phyloP scores from a whole-genome alignment of 2,113 vertebrate species.

The Nothobranchius furzeri region DNA sequence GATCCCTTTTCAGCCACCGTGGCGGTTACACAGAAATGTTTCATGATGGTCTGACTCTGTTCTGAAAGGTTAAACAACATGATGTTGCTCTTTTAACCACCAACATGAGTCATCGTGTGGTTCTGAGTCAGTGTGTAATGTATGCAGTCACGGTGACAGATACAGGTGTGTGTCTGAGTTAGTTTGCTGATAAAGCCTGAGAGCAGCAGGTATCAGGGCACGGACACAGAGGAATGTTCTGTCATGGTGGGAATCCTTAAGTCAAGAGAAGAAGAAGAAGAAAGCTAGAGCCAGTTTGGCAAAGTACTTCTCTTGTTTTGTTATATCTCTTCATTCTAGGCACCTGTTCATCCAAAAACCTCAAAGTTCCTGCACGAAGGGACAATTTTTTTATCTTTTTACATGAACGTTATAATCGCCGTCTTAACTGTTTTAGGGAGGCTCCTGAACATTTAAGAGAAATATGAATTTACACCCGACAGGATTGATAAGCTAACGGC shows the following conservation, averaged over 20 bases:
- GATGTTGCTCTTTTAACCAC: background rate
- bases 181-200: background rate
- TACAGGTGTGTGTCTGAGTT: background rate
- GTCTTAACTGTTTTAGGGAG: too few species aligned
- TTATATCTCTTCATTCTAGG: background rate
- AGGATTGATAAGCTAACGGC: too few species aligned
- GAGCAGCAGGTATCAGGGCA: too few species aligned
- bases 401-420: too few species aligned
- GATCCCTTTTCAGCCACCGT: background rate
- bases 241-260: too few species aligned
- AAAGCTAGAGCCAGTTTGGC: background rate
- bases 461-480: too few species aligned
- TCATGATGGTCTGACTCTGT: background rate
- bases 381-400: too few species aligned
- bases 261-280: fast-evolving
- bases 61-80: too few species aligned
- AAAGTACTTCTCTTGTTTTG: background rate
- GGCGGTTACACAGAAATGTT: background rate
- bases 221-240: background rate
- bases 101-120: background rate
- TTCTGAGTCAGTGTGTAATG: constrained; percentile 5
- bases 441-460: too few species aligned
- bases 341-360: too few species aligned
- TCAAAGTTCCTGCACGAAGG: too few species aligned
- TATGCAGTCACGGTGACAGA: background rate